Base-by-base conservation (phyloP, 2,113 vertebrate species). In the Corythoichthys haematopterus region DNA sequence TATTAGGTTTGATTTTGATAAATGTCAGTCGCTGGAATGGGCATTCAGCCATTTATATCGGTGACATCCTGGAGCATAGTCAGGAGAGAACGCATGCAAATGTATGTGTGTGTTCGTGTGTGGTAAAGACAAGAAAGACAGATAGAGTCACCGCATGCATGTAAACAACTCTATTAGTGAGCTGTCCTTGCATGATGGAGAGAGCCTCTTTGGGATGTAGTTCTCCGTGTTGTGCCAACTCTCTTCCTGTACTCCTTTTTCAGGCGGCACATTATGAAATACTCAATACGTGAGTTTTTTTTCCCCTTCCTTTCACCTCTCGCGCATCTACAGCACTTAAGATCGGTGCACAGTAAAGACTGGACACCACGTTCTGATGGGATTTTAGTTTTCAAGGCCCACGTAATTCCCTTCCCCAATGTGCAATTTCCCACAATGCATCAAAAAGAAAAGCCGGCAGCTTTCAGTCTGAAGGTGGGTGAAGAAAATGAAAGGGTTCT, bases 161-260 rank as follows among this genome's bases (percentile, higher is more conserved):
- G 63, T 75, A 76, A 85, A 85, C 71, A 87, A 64, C 76, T 84
- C 75, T 61, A 84, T 86, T 79, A 83, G 77, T 6, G 43, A 71
- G 80, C 73, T 79, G 77, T 78, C 86, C 79, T 74, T 76, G 79
- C 72, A 76, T 78, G 80, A 77, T 72, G 15, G 60, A 84, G 78
- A 74, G 64, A 58, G 68, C 69, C 70, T 77, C 58, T 28, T 13
- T 70, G 65, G 65, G 75, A 83, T 69, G 65, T 69, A 46, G 69
- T 75, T 74, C 55, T 76, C 64, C 53, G 9, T 48, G 65, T 74
- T 70, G 72, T 71, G 69, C 67, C n/a, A 62, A 67, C 63, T 52
- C 67, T 56, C 45, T 52, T 70, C 8, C 38, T 33, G 16, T 53
- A 70, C 68, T 70, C 70, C 70, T 73, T 66, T 66, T 75, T 69